Base-by-base conservation (phyloP, 2,888 invertebrate genomes). In the Stictocephala bisonia region DNA sequence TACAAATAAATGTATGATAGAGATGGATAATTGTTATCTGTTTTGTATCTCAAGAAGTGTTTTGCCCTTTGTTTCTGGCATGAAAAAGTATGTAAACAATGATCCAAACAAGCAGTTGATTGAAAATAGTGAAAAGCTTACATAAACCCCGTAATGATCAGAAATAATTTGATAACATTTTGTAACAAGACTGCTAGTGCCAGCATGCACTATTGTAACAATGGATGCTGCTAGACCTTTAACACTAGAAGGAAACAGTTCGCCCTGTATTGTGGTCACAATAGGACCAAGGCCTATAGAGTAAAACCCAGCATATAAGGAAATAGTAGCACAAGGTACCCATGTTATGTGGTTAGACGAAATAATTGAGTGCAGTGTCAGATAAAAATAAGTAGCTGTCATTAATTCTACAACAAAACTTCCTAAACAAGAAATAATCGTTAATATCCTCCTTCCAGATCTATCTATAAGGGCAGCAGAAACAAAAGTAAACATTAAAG, bases 231-330 rank as follows among this genome's bases (percentile, higher is more conserved):
- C 75, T 13, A 77, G 27, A 7, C 77, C 78, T 74, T 78, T 78
- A 9, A 78, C 70, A 44, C 74, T 70, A 0, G 77, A 74, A 40
- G 78, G 75, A 44, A 78, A 78, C n/a, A 78, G 66, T 72, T 78
- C 78, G 13, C 78, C 76, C 56, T 78, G 78, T 7, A 78, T 72
- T 3, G 77, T 77, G 48, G 77, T 78, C 1, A 78, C 70, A 1
- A 78, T 70, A 3, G 78, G 77, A 1, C 78, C 78, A 26, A 78
- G 51, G 2, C 78, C 78, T 9, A 78, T 58, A 0, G 78, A 76
- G 50, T 78, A 78, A 13, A 78, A 71, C 29, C 77, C 70, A 9
- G 78, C 76, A 41, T 76, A 78, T 1, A 71, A 67, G 26, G 77
- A 74, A 18, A 78, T 77, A 13, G 76, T 66, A 3, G 74, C 18